A percentile compares a stretch with the other conserved stretches of the same genome.
These are phyloP conservation scores for Sphyrna mokarran DNA, from an alignment of 2,113 vertebrate genomes.

Conservation along the genomic window DNA sequence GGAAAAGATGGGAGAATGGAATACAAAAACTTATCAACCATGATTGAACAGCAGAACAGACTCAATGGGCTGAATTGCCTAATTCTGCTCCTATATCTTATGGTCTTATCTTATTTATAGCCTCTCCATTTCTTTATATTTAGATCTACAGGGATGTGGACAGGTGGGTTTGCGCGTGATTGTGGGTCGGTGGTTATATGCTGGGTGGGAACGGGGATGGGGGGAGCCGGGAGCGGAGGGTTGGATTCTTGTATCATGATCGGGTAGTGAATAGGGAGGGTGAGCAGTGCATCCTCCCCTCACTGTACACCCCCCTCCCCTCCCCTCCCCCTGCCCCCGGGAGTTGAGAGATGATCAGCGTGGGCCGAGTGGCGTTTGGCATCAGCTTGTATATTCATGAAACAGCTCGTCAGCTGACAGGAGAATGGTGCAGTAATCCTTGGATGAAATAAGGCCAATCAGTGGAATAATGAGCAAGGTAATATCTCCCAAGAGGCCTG, in stretches of 20 bases:
- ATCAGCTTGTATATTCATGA: constrained; percentile 84
- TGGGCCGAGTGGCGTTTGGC: constrained; percentile 71
- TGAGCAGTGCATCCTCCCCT: constrained; percentile 61
- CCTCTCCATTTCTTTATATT: neutral
- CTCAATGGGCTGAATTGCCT: too few species aligned
- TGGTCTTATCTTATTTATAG: too few species aligned
- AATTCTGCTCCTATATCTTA: too few species aligned
- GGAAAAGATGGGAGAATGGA: too few species aligned
- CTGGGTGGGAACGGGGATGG: constrained; percentile 50
- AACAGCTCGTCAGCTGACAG: constrained; percentile 78
- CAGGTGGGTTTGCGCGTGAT: too few species aligned
- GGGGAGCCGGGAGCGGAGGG: constrained; percentile 57
- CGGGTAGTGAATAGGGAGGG: constrained; percentile 67
- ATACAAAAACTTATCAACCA: too few species aligned
- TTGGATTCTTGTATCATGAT: constrained; percentile 63
- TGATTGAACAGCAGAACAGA: too few species aligned
- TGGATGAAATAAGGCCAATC: constrained; percentile 86
- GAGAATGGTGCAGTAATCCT: constrained; percentile 81
- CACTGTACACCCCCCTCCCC: constrained; percentile 50
- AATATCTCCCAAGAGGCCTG: constrained; percentile 78
- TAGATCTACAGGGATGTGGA: neutral
- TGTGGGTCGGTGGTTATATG: too few species aligned
- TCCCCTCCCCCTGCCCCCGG: constrained; percentile 52
- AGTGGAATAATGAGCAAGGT: constrained; percentile 83
- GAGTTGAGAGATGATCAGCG: constrained; percentile 73